Conservation (phyloP, 2,797 vertebrate genomes). For the Coracias cyanogaster region DNA sequence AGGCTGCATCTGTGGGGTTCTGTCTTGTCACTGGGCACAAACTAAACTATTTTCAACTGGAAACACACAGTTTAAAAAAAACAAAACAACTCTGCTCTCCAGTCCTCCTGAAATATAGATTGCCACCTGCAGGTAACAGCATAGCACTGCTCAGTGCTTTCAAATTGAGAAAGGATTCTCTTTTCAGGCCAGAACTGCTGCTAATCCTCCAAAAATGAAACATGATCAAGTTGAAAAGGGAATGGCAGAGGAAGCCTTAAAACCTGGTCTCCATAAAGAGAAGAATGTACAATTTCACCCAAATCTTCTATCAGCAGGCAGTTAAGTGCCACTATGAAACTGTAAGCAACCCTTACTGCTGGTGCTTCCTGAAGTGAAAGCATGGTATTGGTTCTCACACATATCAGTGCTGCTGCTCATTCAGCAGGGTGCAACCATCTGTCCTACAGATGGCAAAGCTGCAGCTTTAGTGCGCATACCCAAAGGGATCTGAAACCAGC, state of each 20-base stretch:
- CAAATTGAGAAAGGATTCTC: neutral
- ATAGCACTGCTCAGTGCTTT: neutral
- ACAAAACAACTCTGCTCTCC: neutral
- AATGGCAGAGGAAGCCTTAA: neutral
- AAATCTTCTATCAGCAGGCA: neutral
- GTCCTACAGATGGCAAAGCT: neutral
- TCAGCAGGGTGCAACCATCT: neutral
- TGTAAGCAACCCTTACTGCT: neutral
- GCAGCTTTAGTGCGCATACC: neutral
- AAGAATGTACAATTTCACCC: neutral
- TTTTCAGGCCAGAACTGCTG: neutral
- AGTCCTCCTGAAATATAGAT: neutral
- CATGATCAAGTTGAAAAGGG: neutral
- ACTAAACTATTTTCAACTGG: neutral
- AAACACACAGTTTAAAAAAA: neutral
- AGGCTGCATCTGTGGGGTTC: neutral
- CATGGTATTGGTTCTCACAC: neutral
- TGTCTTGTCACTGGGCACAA: neutral
- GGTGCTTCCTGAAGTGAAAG: neutral
- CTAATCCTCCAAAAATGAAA: neutral
- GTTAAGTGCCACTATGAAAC: neutral
- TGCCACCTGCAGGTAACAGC: conserved; percentile 57
- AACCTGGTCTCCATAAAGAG: neutral
- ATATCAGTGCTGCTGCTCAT: neutral
- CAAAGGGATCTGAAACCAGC: neutral